Evolutionary conservation across 2,113 vertebrate species (phyloP).

Genomic region (sheep (Ovis aries)): ARS-UI_Ramb_v3.0 NC_056068.1:70939501-70940000

Average conservation of each 20-base stretch:
- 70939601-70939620: conserved; percentile 59
- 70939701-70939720: conserved; percentile 51
- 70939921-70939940: not conserved
- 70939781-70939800: conserved; percentile 35
- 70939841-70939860: not conserved
- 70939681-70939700: conserved; percentile 54
- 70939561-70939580: conserved; percentile 20
- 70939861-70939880: not conserved
- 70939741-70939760: not conserved
- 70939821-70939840: not conserved
- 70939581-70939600: conserved; percentile 13
- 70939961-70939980: not conserved
- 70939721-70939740: conserved; percentile 35
- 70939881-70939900: not conserved
- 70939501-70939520: not conserved
- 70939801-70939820: not conserved
- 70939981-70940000: not conserved
- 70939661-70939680: conserved; percentile 64
- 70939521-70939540: not conserved
- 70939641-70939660: conserved; percentile 72
- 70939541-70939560: not conserved
- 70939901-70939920: not conserved
- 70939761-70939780: not conserved
- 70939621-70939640: conserved; percentile 68
- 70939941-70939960: not conserved